A percentile compares a stretch with the other conserved stretches of the same genome.
Conservation (phyloP, 2,797 vertebrate genomes). For the Coilia nasus region DNA sequence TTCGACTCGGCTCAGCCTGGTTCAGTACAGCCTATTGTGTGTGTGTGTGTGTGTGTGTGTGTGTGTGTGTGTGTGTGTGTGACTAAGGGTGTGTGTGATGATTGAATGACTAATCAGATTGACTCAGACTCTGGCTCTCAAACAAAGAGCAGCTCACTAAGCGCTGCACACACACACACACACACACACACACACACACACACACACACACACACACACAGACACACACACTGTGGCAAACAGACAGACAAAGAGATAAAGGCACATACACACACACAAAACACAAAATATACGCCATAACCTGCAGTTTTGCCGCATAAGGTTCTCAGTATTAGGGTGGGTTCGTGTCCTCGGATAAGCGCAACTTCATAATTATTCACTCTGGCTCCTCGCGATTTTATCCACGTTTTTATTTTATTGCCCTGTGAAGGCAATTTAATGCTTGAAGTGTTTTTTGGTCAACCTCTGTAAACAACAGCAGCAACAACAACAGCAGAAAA, state of each 20-base stretch:
- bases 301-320: neutral
- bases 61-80: neutral
- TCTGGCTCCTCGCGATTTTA: neutral
- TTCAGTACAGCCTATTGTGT: neutral
- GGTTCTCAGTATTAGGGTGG: neutral
- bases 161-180: neutral
- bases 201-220: neutral
- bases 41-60: neutral
- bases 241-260: too few species aligned
- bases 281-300: neutral
- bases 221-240: neutral
- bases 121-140: neutral
- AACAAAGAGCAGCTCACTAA: neutral
- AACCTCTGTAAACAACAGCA: conserved; percentile 10
- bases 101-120: conserved; percentile 15
- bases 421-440: conserved; percentile 48
- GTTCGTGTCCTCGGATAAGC: conserved; percentile 15
- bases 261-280: neutral
- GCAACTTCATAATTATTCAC: neutral
- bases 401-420: conserved; percentile 37
- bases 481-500: neutral
- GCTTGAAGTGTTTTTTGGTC: conserved; percentile 39
- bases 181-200: neutral
- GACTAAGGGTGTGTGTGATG: neutral
- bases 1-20: neutral